These are phyloP conservation scores for Cataglyphis livida DNA, from an alignment of 2,888 invertebrate species.

Conservation along the genomic window DNA sequence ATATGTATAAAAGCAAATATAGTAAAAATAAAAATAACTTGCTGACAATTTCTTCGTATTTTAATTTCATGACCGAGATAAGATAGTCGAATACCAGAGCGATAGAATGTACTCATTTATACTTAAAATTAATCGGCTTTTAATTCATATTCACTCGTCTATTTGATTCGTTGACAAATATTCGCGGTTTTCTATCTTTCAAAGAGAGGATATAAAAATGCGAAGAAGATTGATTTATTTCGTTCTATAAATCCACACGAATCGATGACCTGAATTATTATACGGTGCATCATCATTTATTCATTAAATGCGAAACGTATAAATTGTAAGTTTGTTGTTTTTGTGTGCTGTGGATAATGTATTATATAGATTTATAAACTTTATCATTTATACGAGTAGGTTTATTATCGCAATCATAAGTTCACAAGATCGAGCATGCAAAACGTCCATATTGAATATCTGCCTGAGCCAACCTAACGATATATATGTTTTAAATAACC, in stretches of 20 bases:
- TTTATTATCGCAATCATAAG: not conserved
- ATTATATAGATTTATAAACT: constrained; percentile 27
- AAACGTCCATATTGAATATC: not conserved
- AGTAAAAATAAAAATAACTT: not conserved
- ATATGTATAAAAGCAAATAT: not conserved
- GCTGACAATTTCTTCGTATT: not conserved
- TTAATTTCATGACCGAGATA: not conserved
- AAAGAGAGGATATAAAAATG: not conserved
- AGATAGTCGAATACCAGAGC: not conserved
- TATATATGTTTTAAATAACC: constrained; percentile 20
- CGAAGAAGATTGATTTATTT: not conserved
- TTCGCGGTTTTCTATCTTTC: not conserved
- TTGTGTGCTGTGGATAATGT: not conserved
- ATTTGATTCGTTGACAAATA: not conserved
- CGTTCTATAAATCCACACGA: not conserved
- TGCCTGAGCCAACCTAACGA: not conserved
- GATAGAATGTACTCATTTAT: constrained; percentile 3
- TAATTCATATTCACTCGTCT: not conserved
- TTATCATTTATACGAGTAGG: not conserved
- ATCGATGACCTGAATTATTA: constrained; percentile 8
- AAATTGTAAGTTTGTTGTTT: not conserved
- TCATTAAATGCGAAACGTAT: constrained; percentile 22
- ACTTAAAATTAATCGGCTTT: not conserved
- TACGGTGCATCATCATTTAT: not conserved
- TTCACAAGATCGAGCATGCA: not conserved